Evolutionary conservation across 2,797 vertebrate species (phyloP), one percentile per base, ranked within the genome.

Genomic region (Microtus californicus): DNA sequence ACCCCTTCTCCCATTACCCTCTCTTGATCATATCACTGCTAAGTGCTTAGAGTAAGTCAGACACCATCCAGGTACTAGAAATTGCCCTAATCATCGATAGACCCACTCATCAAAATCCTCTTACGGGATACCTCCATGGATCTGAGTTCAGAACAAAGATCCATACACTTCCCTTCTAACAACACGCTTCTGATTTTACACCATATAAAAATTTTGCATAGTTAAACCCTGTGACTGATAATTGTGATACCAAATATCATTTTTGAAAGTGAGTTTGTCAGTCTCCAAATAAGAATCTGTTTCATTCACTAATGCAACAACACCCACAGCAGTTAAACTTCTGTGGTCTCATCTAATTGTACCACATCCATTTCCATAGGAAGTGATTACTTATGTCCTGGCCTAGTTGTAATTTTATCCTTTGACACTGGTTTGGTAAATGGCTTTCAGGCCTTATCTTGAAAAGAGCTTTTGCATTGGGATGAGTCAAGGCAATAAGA

Each of bases 111-210:
- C 11, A 43, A 91, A 54, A 2, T 80, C 3, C 29, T 71, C 34
- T 92, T n/a, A 5, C 15, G 79, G 6, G 12, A 73, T 69, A 5
- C 25, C 82, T 83, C 59, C 17, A 17, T 7, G 19, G 14, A 17
- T 27, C 19, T 93, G 43, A 93, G 91, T 94, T 86, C 54, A 90
- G 37, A 93, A 29, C 45, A 87, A 61, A 89, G 23, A 19, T 67
- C 61, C 80, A 9, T 31, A 34, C 27, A 77, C 37, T 92, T 23
- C 4, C 1, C 65, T 94, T 83, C 54, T 11, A 73, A 87, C 63
- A 51, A 27, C 19, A 85, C 17, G 14, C 9, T n/a, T 95, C 37
- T 80, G 1, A 37, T 59, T 82, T 89, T 76, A 76, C 74, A 27
- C 43, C 69, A n/a, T 67, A 48, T 65, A 80, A 79, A 86, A 83